A percentile compares a stretch with the other conserved stretches of the same genome.
Evolutionary conservation across 2,888 invertebrate genomes (phyloP).

Genomic region (Lottia scabra): DNA sequence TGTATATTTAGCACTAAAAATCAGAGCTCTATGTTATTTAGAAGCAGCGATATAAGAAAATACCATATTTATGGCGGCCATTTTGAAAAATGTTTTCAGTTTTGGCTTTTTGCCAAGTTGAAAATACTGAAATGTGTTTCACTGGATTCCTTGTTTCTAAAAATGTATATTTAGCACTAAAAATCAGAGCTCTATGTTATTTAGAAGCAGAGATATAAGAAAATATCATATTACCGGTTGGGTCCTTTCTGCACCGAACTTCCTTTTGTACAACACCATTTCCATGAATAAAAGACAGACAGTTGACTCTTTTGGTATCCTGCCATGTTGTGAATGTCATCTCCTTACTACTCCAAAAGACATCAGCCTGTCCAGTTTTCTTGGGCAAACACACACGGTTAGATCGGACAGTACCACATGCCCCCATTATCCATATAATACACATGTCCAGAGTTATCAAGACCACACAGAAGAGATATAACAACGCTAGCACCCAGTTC

Average conservation of each 20-base stretch:
- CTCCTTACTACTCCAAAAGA: slow-evolving; percentile 21
- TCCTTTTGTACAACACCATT: slow-evolving; percentile 12
- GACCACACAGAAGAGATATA: slow-evolving; percentile 15
- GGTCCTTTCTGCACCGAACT: slow-evolving; percentile 10
- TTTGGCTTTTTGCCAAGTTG: too few species aligned
- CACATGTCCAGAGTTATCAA: slow-evolving; percentile 25
- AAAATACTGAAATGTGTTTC: too few species aligned
- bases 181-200: too few species aligned
- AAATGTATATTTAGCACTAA: too few species aligned
- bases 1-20: too few species aligned
- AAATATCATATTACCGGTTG: slow-evolving; percentile 14
- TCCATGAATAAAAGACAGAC: slow-evolving; percentile 14
- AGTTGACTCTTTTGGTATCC: slow-evolving; percentile 29
- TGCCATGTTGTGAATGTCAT: too few species aligned
- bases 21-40: too few species aligned
- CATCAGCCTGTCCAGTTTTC: slow-evolving; percentile 14
- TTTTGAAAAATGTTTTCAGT: too few species aligned
- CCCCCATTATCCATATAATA: slow-evolving; percentile 28
- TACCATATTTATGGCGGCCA: too few species aligned
- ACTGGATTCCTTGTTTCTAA: too few species aligned
- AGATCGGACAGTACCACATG: slow-evolving; percentile 28
- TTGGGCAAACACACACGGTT: slow-evolving; percentile 26
- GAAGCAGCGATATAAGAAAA: too few species aligned
- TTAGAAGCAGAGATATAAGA: too few species aligned
- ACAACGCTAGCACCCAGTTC: neutral